These are phyloP conservation scores for Philonicus albiceps DNA, from an alignment of 2,888 invertebrate species.

Conservation along the genomic window DNA sequence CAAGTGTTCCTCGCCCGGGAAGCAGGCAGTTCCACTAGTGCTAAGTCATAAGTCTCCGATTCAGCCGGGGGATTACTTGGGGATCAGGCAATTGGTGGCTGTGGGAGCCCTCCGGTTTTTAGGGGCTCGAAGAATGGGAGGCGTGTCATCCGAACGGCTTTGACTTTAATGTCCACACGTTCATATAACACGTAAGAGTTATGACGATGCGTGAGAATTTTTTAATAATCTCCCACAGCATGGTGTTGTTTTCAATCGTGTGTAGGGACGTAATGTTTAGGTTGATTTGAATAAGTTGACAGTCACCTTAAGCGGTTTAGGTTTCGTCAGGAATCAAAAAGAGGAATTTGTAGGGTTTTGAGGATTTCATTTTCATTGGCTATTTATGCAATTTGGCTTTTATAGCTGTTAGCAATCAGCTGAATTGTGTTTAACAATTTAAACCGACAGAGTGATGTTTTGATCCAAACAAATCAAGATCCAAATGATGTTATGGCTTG, in stretches of 20 bases:
- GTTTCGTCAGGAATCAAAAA: not conserved
- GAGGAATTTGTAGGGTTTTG: not conserved
- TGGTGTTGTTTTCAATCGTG: not conserved
- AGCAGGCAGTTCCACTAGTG: not conserved
- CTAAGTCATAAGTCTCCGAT: conserved; percentile 9
- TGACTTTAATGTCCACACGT: conserved; percentile 19
- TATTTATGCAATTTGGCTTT: not conserved
- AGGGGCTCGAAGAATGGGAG: not conserved
- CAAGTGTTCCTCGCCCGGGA: not conserved
- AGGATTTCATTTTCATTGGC: not conserved
- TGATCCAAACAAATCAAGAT: not conserved
- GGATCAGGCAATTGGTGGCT: conserved; percentile 1
- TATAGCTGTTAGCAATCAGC: not conserved
- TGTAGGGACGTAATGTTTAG: not conserved
- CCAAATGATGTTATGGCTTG: not conserved
- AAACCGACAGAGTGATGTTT: not conserved
- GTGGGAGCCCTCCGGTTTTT: not conserved
- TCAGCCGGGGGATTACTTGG: conserved; percentile 1
- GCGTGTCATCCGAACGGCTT: not conserved
- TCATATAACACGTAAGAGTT: not conserved
- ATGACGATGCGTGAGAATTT: not conserved
- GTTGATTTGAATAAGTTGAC: not conserved
- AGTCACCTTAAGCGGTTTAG: not conserved
- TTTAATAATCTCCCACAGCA: not conserved
- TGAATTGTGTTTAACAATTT: not conserved